Conservation (phyloP, 1,140 invertebrate species). For the Cecropterus lyciades region DNA sequence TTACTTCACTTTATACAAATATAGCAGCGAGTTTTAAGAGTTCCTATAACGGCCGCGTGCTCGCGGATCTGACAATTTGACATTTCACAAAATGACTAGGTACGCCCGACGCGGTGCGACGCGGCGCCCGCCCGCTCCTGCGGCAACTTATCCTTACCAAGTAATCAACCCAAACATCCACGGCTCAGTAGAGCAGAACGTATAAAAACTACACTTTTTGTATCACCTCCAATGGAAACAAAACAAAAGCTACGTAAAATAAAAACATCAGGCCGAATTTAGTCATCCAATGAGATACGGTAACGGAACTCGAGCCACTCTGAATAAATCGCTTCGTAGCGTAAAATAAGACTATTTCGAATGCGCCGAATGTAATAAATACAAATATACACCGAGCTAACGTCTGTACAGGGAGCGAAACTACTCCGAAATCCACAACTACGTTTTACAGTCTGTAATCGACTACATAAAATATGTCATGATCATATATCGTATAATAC, state of each 20-base stretch:
- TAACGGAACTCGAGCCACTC: slow-evolving; percentile 83
- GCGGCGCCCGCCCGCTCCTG: slow-evolving; percentile 34
- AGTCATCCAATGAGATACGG: slow-evolving; percentile 66
- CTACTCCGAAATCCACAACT: slow-evolving; percentile 56
- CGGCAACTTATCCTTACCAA: slow-evolving; percentile 67
- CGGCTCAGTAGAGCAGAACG: slow-evolving; percentile 46
- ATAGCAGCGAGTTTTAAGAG: slow-evolving; percentile 86
- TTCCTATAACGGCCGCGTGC: slow-evolving; percentile 84
- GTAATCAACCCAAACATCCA: slow-evolving; percentile 60
- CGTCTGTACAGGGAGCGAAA: slow-evolving; percentile 63
- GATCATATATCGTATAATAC: slow-evolving; percentile 73
- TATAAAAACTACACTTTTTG: slow-evolving; percentile 62
- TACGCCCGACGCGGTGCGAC: slow-evolving; percentile 58
- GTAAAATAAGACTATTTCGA: slow-evolving; percentile 62
- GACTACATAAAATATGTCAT: slow-evolving; percentile 75
- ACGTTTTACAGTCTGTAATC: slow-evolving; percentile 63
- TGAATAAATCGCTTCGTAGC: slow-evolving; percentile 70
- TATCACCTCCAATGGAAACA: slow-evolving; percentile 56
- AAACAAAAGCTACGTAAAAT: slow-evolving; percentile 42
- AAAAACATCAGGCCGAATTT: slow-evolving; percentile 55
- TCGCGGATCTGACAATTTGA: slow-evolving; percentile 79
- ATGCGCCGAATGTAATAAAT: slow-evolving; percentile 67
- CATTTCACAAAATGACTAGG: slow-evolving; percentile 85
- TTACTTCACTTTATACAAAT: slow-evolving; percentile 85
- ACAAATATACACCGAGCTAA: slow-evolving; percentile 73